Base-by-base conservation (phyloP, 2,113 vertebrate species). In the Nerophis ophidion region DNA sequence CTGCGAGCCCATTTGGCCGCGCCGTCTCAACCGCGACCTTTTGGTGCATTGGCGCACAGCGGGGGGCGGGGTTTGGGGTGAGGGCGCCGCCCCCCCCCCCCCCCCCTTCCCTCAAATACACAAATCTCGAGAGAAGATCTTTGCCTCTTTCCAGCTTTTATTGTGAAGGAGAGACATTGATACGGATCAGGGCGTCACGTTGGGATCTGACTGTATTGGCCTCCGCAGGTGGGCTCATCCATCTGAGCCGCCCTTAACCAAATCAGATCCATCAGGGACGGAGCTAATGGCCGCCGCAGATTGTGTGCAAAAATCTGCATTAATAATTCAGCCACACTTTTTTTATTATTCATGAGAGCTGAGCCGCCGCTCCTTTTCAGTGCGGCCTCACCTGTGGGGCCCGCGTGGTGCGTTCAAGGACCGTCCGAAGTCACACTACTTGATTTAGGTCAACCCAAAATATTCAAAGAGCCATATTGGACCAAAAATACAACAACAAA, bases 271-370 rank as follows among this genome's bases (percentile, higher is more conserved):
- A 76, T 79, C 86, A 74, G 66, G 66, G 57, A 72, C 80, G 75
- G n/a, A 62, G 67, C 77, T 87, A 89, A 89, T 86, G 74, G 78
- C 64, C 72, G 69, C 68, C 61, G 76, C 72, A 87, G 78, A 89
- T 88, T 77, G 83, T 83, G 85, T 82, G 84, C 81, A 85, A 89
- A 89, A 87, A 89, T 87, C 81, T 86, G 76, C 60, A 85, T 89
- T 60, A 86, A 87, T 90, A 84, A 89, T 89, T 89, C 78, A 86
- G 69, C 42, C 38, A 6, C 0, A 0, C 40, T n/a, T 55, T 72
- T 72, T 88, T 61, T 64, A 88, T 86, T 87, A 89, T 87, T 86
- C 79, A 88, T 86, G 67, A 70, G 57, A 48, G 12, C 46, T 4
- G 42, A 71, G 62, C 14, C 6, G 48, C 19, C 19, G 26, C 44